Conservation (phyloP, 2,113 vertebrate species). For the Boulengeromyrus knoepffleri region DNA sequence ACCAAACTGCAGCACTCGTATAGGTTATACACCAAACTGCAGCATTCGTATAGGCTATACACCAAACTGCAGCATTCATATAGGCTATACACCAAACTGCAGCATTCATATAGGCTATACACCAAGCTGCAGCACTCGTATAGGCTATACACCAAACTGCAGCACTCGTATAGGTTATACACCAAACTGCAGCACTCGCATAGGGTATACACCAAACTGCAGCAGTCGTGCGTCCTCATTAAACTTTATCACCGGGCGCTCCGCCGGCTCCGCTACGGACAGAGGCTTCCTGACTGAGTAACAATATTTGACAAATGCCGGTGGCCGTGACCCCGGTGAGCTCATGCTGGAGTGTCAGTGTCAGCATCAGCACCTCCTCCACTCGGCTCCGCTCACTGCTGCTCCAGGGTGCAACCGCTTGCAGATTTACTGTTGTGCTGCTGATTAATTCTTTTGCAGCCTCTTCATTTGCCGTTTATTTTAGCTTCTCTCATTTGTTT, state of each 20-base stretch:
- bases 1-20: too few species aligned
- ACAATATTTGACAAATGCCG: neutral
- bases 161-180: too few species aligned
- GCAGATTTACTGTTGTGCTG: neutral
- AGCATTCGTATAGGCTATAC: too few species aligned
- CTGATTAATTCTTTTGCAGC: neutral
- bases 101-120: too few species aligned
- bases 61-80: too few species aligned
- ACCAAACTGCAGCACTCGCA: too few species aligned
- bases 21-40: too few species aligned
- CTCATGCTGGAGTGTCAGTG: neutral
- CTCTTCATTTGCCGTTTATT: neutral
- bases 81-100: too few species aligned
- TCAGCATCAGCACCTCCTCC: neutral
- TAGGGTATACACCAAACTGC: too few species aligned
- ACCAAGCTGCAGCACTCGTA: too few species aligned
- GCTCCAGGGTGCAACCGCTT: neutral
- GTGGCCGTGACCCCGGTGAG: neutral
- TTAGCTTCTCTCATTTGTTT: neutral
- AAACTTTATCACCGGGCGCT: neutral
- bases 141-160: too few species aligned
- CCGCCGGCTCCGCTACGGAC: neutral
- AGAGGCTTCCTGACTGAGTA: neutral
- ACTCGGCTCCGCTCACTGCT: neutral
- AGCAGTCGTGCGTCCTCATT: neutral